Conservation (phyloP, 1,140 invertebrate species). For the Samia ricini region DNA sequence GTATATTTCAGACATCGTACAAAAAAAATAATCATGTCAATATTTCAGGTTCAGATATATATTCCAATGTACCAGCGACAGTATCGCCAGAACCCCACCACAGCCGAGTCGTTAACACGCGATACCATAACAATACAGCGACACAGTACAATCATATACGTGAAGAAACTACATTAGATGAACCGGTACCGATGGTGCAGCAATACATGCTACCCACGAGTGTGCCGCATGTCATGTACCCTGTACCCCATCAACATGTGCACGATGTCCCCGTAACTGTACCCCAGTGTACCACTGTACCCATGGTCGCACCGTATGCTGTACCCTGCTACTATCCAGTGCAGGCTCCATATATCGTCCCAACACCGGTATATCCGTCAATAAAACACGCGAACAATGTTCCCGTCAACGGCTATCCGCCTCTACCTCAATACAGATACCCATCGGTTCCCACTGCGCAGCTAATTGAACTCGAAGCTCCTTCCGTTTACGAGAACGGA, state of each 20-base stretch:
- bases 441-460: slow-evolving; percentile 80
- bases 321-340: slow-evolving; percentile 69
- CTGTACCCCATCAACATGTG: slow-evolving; percentile 36
- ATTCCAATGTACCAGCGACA: slow-evolving; percentile 56
- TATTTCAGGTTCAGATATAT: slow-evolving; percentile 57
- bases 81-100: slow-evolving; percentile 38
- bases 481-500: slow-evolving; percentile 64
- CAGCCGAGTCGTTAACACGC: slow-evolving; percentile 27
- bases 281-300: slow-evolving; percentile 41
- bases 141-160: slow-evolving; percentile 37
- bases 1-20: neutral
- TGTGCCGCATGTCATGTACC: slow-evolving; percentile 50
- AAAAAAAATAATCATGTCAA: slow-evolving; percentile 6
- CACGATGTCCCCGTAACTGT: slow-evolving; percentile 45
- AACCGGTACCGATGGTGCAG: slow-evolving; percentile 34
- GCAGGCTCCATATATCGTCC: slow-evolving; percentile 69
- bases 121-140: slow-evolving; percentile 22
- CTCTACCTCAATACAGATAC: slow-evolving; percentile 50
- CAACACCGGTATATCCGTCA: slow-evolving; percentile 61
- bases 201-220: slow-evolving; percentile 44
- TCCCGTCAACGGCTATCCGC: slow-evolving; percentile 68
- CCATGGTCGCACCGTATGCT: slow-evolving; percentile 57
- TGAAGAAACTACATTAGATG: slow-evolving; percentile 33
- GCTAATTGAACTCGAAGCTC: slow-evolving; percentile 84
- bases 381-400: slow-evolving; percentile 68